Evolutionary conservation across 2,113 vertebrate species (phyloP).

Genomic region (Xenus cinereus): DNA sequence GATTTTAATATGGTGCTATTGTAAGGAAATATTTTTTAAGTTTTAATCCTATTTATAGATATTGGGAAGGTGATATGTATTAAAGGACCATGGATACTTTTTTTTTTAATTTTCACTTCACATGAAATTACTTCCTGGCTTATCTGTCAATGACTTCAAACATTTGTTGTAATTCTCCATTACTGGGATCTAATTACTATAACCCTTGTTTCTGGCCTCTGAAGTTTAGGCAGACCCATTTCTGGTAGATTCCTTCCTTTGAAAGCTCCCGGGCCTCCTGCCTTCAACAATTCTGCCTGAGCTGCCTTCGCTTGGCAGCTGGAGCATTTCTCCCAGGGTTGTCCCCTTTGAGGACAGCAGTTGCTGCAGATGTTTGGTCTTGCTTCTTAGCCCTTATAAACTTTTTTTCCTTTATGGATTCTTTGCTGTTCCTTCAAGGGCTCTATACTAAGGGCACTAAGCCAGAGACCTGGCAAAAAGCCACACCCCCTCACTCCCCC

Average conservation of each 20-base stretch:
- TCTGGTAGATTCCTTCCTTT: background rate
- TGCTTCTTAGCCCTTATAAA: background rate
- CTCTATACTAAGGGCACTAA: background rate
- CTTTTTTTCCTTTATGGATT: background rate
- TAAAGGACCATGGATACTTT: background rate
- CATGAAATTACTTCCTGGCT: background rate
- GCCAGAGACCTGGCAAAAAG: background rate
- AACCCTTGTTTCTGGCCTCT: background rate
- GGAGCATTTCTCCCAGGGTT: background rate
- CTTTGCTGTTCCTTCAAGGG: background rate
- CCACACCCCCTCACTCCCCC: background rate
- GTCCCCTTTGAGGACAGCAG: background rate
- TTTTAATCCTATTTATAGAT: background rate
- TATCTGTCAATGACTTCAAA: background rate
- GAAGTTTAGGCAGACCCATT: background rate
- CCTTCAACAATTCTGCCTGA: background rate
- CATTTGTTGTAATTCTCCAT: no score
- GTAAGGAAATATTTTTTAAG: background rate
- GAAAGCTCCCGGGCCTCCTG: background rate
- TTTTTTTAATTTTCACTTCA: background rate
- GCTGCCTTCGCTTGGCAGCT: background rate
- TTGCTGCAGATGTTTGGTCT: background rate
- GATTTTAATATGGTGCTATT: no score
- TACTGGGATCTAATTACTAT: background rate
- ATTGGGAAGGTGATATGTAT: background rate